These are phyloP conservation scores for Keiferia lycopersicella DNA, from an alignment of 2,888 invertebrate species.

Conservation along the genomic window DNA sequence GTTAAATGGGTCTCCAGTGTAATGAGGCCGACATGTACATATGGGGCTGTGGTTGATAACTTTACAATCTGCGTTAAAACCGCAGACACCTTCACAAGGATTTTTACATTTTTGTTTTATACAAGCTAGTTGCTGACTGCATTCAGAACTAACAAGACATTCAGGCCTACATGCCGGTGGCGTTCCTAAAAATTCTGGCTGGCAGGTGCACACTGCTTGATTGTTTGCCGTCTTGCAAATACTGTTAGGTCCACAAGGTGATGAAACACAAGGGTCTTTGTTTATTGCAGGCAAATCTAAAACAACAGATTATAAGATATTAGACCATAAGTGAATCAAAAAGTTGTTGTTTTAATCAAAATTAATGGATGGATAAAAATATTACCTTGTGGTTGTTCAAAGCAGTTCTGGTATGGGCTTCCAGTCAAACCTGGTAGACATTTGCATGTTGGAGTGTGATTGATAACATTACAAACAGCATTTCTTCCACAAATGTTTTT, in stretches of 20 bases:
- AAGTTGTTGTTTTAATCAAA: not conserved
- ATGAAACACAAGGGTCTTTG: conserved; percentile 85
- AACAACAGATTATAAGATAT: conserved; percentile 34
- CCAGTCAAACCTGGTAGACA: conserved; percentile 84
- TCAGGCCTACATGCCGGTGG: conserved; percentile 86
- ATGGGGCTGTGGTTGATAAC: conserved; percentile 88
- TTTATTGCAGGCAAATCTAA: conserved; percentile 56
- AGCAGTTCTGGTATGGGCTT: conserved; percentile 82
- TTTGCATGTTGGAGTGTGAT: conserved; percentile 86
- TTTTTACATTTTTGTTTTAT: conserved; percentile 84
- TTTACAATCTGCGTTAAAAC: conserved; percentile 84
- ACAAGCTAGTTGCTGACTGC: conserved; percentile 84
- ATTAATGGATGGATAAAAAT: not conserved
- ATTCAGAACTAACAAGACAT: conserved; percentile 84
- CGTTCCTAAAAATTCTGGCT: conserved; percentile 83
- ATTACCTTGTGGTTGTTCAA: conserved; percentile 61
- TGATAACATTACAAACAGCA: conserved; percentile 86
- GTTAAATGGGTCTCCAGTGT: conserved; percentile 86
- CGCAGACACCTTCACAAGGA: conserved; percentile 86
- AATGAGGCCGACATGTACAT: conserved; percentile 84
- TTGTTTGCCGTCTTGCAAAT: conserved; percentile 86
- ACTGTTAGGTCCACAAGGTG: conserved; percentile 89
- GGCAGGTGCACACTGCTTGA: conserved; percentile 87
- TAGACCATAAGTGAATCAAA: not conserved
- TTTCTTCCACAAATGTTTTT: conserved; percentile 88